phyloP scores from a whole-genome alignment of 2,888 invertebrate genomes.

The Hedychridium roseum region DNA sequence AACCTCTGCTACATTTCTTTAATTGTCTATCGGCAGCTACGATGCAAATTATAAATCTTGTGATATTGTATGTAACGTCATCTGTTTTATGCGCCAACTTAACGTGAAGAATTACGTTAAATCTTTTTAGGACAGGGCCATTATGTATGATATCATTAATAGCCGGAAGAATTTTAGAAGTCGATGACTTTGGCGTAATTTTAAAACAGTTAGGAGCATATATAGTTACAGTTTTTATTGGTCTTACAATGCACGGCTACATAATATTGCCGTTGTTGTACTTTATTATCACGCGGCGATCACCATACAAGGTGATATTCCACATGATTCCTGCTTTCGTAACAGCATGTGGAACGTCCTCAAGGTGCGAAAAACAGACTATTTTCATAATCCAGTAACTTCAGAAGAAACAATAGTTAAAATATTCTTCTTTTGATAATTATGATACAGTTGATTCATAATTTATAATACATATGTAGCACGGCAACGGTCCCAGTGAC shows the following conservation, averaged over 20 bases:
- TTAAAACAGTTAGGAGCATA: conserved; percentile 89
- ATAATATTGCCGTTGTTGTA: conserved; percentile 88
- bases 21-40: conserved; percentile 85
- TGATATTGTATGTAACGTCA: conserved; percentile 77
- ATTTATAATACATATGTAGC: conserved; percentile 63
- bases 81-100: background rate
- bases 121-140: conserved; percentile 77
- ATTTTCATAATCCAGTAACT: background rate
- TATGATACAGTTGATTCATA: too few relatives aligned
- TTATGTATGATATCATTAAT: conserved; percentile 88
- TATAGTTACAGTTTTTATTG: conserved; percentile 88
- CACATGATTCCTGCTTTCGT: conserved; percentile 91
- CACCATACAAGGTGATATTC: conserved; percentile 82
- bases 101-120: background rate
- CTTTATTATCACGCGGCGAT: conserved; percentile 78
- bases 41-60: conserved; percentile 94
- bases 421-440: too few relatives aligned
- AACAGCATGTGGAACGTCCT: conserved; percentile 96
- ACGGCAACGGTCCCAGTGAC: conserved; percentile 96
- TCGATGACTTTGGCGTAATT: conserved; percentile 82
- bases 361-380: conserved; percentile 65
- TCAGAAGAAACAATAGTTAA: background rate
- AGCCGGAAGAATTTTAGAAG: conserved; percentile 88
- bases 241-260: conserved; percentile 89
- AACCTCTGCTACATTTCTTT: conserved; percentile 85